A percentile compares a stretch with the other conserved stretches of the same genome.
These are phyloP conservation scores for Amitus sp. DNA, from an alignment of 2,888 invertebrate genomes.

Conservation along the genomic window DNA sequence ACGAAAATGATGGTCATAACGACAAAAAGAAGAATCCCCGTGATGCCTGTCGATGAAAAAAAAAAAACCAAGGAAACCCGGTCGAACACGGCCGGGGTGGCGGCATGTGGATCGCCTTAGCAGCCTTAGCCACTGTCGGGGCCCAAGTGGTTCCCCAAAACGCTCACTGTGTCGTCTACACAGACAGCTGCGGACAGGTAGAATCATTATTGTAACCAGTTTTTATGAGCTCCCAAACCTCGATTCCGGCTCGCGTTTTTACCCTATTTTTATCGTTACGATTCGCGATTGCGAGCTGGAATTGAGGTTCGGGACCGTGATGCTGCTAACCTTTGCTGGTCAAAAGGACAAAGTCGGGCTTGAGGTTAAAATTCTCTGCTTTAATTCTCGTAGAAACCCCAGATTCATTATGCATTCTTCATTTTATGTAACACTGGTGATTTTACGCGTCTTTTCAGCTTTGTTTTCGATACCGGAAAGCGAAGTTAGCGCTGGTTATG, in stretches of 20 bases:
- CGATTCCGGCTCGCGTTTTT: slow-evolving; percentile 47
- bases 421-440: too few species aligned
- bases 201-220: slow-evolving; percentile 67
- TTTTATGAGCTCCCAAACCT: slow-evolving; percentile 62
- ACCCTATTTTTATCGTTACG: slow-evolving; percentile 11
- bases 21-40: slow-evolving; percentile 87
- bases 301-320: slow-evolving; percentile 61
- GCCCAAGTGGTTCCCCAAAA: slow-evolving; percentile 81
- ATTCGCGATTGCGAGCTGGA: slow-evolving; percentile 41
- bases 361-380: too few species aligned
- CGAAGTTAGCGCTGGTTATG: too few species aligned
- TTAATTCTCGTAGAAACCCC: too few species aligned
- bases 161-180: slow-evolving; percentile 94
- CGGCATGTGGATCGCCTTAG: slow-evolving; percentile 70
- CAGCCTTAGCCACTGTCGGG: slow-evolving; percentile 71
- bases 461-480: too few species aligned
- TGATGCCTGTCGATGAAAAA: slow-evolving; percentile 72
- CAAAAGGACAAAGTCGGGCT: slow-evolving; percentile 50
- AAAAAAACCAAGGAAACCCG: too few species aligned
- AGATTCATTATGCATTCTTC: too few species aligned
- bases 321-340: slow-evolving; percentile 64
- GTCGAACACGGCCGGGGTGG: slow-evolving; percentile 68
- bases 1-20: slow-evolving; percentile 95
- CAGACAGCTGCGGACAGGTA: slow-evolving; percentile 97
- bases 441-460: too few species aligned